Conservation (phyloP, 1,140 invertebrate genomes). For the Drosophila mayri region DNA sequence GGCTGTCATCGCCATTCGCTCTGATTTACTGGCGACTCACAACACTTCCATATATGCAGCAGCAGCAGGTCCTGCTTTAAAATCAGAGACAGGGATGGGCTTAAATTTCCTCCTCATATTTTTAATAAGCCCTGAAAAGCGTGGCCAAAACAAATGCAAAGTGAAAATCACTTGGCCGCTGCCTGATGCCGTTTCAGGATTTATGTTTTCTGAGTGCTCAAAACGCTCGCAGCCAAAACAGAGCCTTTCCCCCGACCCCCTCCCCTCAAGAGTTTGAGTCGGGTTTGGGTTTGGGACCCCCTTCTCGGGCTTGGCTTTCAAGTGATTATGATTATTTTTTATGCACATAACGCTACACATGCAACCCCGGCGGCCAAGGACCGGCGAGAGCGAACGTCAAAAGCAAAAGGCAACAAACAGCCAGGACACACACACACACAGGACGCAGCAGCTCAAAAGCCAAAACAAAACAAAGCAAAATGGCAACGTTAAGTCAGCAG, state of each 20-base stretch:
- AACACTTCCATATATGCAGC: not conserved
- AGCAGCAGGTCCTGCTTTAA: slow-evolving; percentile 18
- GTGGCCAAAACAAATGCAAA: slow-evolving; percentile 19
- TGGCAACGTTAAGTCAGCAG: slow-evolving; percentile 41
- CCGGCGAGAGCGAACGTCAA: slow-evolving; percentile 48
- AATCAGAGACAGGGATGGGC: slow-evolving; percentile 16
- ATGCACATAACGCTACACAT: slow-evolving; percentile 74
- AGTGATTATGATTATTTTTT: slow-evolving; percentile 84
- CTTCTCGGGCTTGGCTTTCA: slow-evolving; percentile 55
- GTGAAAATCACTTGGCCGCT: slow-evolving; percentile 45
- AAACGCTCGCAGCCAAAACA: slow-evolving; percentile 55
- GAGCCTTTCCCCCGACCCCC: not conserved
- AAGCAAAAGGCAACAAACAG: slow-evolving; percentile 53
- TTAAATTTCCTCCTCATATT: slow-evolving; percentile 30
- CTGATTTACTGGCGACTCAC: slow-evolving; percentile 69
- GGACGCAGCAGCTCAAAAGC: slow-evolving; percentile 23
- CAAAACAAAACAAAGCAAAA: slow-evolving; percentile 34
- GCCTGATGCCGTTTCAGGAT: slow-evolving; percentile 25
- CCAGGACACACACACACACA: slow-evolving; percentile 24
- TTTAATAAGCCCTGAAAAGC: slow-evolving; percentile 59
- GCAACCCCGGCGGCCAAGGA: slow-evolving; percentile 52
- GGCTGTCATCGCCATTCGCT: slow-evolving; percentile 76
- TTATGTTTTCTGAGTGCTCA: slow-evolving; percentile 66
- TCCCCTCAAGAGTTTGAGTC: not conserved
- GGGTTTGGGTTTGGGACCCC: not conserved